Evolutionary conservation across 2,797 vertebrate genomes (phyloP).

Genomic region (Enteromius trimaculatus): DNA sequence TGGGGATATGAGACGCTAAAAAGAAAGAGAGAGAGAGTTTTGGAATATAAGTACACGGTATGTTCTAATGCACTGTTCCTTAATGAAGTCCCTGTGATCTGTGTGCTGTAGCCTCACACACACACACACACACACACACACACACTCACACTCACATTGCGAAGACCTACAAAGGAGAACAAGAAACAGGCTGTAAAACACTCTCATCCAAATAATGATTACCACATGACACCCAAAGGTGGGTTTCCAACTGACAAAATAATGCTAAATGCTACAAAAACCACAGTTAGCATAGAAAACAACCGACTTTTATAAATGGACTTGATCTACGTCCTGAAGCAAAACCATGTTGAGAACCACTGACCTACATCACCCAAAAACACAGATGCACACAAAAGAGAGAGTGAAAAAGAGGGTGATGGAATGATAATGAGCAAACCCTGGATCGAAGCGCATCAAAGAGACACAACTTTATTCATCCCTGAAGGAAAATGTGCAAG

Average conservation of each 20-base stretch:
- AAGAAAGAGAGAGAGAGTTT: slow-evolving; percentile 13
- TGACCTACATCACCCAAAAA: slow-evolving; percentile 16
- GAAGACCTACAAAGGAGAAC: slow-evolving; percentile 19
- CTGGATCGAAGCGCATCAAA: slow-evolving; percentile 10
- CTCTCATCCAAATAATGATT: slow-evolving; percentile 30
- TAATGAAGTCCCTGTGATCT: slow-evolving; percentile 53
- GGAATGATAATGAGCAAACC: slow-evolving; percentile 44
- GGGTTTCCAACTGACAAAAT: not conserved
- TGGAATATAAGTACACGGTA: slow-evolving; percentile 17
- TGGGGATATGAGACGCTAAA: slow-evolving; percentile 16
- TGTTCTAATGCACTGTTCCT: slow-evolving; percentile 39
- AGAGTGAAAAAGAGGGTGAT: slow-evolving; percentile 27
- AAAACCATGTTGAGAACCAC: slow-evolving; percentile 4
- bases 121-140: not conserved
- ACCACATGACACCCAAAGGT: slow-evolving; percentile 5
- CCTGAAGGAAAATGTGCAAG: slow-evolving; percentile 17
- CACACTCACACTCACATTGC: not conserved
- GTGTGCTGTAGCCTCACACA: slow-evolving; percentile 16
- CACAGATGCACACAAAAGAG: slow-evolving; percentile 2
- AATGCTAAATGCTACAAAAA: not conserved
- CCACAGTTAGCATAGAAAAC: not conserved
- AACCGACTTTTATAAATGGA: not conserved
- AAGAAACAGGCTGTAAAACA: not conserved
- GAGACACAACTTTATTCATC: slow-evolving; percentile 14
- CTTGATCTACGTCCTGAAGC: not conserved